A percentile compares a stretch with the other conserved stretches of the same genome.
Conservation (phyloP, 2,888 invertebrate genomes). For the Geophilus truncorum region DNA sequence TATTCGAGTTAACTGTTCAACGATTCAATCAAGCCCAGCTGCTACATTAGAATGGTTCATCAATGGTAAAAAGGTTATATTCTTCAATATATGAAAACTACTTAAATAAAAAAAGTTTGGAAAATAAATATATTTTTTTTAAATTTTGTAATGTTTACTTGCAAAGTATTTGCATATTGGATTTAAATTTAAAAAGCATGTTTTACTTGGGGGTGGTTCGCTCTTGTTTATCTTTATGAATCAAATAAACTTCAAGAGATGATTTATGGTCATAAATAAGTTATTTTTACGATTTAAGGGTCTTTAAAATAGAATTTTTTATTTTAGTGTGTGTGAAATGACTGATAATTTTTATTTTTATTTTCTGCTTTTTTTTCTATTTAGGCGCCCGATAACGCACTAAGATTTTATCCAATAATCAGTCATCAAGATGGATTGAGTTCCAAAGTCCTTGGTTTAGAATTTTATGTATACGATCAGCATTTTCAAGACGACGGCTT, state of each 20-base stretch:
- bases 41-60: conserved; percentile 35
- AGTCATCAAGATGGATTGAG: neutral
- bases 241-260: neutral
- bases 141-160: too few relatives aligned
- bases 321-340: neutral
- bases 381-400: neutral
- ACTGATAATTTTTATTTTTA: neutral
- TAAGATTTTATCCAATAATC: neutral
- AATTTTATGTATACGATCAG: conserved; percentile 18
- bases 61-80: conserved; percentile 35
- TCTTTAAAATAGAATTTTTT: too few relatives aligned
- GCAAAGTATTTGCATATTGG: neutral
- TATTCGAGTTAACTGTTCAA: conserved; percentile 35
- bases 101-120: neutral
- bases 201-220: neutral
- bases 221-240: neutral
- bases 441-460: conserved; percentile 1
- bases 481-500: neutral
- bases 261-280: neutral
- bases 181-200: neutral
- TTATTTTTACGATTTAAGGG: too few relatives aligned
- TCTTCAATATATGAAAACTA: conserved; percentile 3
- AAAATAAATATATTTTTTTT: neutral
- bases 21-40: conserved; percentile 35
- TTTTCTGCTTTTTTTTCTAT: neutral